Base-by-base conservation (phyloP, 2,797 vertebrate species). In the Oreochromis mossambicus region DNA sequence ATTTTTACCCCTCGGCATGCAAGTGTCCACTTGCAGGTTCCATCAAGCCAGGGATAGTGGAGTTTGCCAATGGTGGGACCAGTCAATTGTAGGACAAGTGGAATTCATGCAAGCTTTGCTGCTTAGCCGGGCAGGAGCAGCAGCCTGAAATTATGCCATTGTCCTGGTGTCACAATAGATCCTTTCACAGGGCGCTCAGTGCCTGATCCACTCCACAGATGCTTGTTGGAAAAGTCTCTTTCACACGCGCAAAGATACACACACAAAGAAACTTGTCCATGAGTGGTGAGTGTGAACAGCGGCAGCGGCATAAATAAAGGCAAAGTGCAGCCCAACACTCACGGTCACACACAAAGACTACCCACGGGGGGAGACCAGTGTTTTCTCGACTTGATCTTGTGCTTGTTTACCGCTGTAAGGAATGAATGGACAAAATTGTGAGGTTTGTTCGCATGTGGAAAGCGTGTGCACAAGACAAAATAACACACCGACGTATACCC, bases 121-220 rank as follows among this genome's bases (percentile, higher is more conserved):
- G 87, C 81, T 90, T 36, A 83, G 86, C 68, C 32, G 46, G 86
- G 79, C 89, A 85, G 82, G 88, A 92, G 88, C 84, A 89, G 84
- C 87, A 93, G 85, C 91, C 89, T 90, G 88, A 93, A 93, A 91
- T 95, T 90, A 94, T 92, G 92, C 94, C 87, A 94, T 95, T 95
- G 95, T 96, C 94, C 93, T 50, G 14, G 56, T 92, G 92, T 92
- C 92, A 95, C 95, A 95, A 95, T 93, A 92, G 93, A 91, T 89
- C 91, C 91, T 93, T 95, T 96, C 92, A 94, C 88, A 15, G 83
- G 61, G 84, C 84, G 78, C 83, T 89, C 88, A 81, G 82, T 52
- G 82, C 90, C 92, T 91, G 92, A 96, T 93, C 91, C 90, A 91
- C 93, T 92, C 84, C 84, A 87, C 93, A 95, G 93, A 95, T 94